Percentiles rank a stretch among this genome's conserved stretches.
Conservation (phyloP, 2,888 invertebrate species). For the Nomada fucata region DNA sequence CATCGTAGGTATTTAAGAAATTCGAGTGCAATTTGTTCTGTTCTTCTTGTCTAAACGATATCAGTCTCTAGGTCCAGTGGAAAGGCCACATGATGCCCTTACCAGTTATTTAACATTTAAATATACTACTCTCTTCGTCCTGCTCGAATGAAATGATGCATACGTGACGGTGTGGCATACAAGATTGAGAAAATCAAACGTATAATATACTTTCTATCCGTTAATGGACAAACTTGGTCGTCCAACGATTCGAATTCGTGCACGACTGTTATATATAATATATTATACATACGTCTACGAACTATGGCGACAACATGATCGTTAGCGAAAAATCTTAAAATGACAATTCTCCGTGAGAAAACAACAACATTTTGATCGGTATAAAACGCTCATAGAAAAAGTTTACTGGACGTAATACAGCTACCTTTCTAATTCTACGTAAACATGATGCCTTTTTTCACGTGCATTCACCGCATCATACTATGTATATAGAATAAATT, state of each 20-base stretch:
- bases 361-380: conserved; percentile 78
- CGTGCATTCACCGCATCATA: conserved; percentile 65
- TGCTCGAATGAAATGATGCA: conserved; percentile 58
- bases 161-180: conserved; percentile 26
- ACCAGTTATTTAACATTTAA: conserved; percentile 66
- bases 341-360: conserved; percentile 59
- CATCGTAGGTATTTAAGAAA: conserved; percentile 26
- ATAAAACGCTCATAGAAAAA: conserved; percentile 81
- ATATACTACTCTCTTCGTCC: conserved; percentile 57
- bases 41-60: conserved; percentile 63
- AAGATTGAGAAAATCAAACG: conserved; percentile 36
- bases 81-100: conserved; percentile 70
- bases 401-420: conserved; percentile 74
- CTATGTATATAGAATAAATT: conserved; percentile 61
- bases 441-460: conserved; percentile 64
- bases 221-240: conserved; percentile 9
- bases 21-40: conserved; percentile 41
- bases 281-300: conserved; percentile 47
- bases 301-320: conserved; percentile 68
- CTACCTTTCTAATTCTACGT: conserved; percentile 67
- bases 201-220: conserved; percentile 15
- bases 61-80: conserved; percentile 70
- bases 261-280: background rate
- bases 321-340: conserved; percentile 59
- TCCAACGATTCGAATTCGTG: conserved; percentile 19